Conservation (phyloP, 2,888 invertebrate genomes). For the Panzeria rudis region DNA sequence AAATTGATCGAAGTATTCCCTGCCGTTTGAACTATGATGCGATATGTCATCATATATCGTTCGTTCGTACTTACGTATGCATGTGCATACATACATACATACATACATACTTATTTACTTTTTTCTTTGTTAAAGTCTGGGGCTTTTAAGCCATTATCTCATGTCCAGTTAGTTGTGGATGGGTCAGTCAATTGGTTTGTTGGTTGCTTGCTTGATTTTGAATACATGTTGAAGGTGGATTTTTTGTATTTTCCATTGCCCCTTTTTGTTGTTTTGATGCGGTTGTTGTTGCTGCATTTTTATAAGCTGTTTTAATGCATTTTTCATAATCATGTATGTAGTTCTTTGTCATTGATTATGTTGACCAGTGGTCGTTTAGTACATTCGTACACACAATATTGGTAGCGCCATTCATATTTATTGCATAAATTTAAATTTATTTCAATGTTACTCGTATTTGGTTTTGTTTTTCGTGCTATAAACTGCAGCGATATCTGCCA, state of each 20-base stretch:
- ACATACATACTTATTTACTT: background rate
- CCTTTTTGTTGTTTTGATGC: slow-evolving; percentile 8
- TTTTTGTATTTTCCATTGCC: slow-evolving; percentile 30
- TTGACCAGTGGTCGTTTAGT: slow-evolving; percentile 65
- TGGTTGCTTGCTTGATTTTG: slow-evolving; percentile 34
- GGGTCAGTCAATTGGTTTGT: slow-evolving; percentile 19
- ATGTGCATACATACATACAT: background rate
- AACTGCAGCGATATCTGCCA: background rate
- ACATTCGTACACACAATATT: slow-evolving; percentile 47
- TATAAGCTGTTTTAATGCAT: slow-evolving; percentile 37
- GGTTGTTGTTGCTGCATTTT: slow-evolving; percentile 4
- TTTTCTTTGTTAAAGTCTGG: slow-evolving; percentile 38
- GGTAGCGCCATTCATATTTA: slow-evolving; percentile 67
- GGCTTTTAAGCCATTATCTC: slow-evolving; percentile 52
- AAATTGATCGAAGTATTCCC: slow-evolving; percentile 84
- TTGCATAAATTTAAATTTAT: slow-evolving; percentile 63
- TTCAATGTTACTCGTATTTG: slow-evolving; percentile 27
- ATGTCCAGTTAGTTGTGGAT: slow-evolving; percentile 36
- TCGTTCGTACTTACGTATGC: slow-evolving; percentile 9
- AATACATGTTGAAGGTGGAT: slow-evolving; percentile 58
- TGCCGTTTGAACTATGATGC: slow-evolving; percentile 84
- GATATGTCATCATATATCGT: slow-evolving; percentile 84
- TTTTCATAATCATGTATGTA: slow-evolving; percentile 60
- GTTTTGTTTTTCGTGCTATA: background rate
- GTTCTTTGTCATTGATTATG: slow-evolving; percentile 67